A percentile compares a stretch with the other conserved stretches of the same genome.
Evolutionary conservation across 2,797 vertebrate species (phyloP).

Genomic region (Hapalemur alaotrensis): DNA sequence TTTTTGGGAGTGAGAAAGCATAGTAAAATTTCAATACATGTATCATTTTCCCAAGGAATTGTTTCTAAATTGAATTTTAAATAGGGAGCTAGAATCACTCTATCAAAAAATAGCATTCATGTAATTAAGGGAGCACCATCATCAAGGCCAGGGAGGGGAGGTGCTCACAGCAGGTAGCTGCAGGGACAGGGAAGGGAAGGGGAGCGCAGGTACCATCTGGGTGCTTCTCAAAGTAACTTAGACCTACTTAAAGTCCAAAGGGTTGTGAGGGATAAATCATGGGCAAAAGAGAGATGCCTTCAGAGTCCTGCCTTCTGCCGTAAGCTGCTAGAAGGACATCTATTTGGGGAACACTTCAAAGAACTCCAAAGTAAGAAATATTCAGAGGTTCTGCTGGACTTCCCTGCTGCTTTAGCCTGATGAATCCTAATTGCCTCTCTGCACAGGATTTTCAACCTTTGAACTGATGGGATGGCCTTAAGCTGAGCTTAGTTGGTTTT

Average conservation of each 20-base stretch:
- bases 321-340: not conserved
- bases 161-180: not conserved
- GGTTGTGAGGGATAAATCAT: not conserved
- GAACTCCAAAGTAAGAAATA: not conserved
- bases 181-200: too few species aligned
- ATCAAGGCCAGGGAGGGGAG: not conserved
- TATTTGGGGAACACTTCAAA: not conserved
- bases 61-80: constrained; percentile 33
- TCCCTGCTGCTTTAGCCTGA: not conserved
- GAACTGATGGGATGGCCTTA: not conserved
- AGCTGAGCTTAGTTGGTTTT: not conserved
- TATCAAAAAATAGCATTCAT: not conserved
- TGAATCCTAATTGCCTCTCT: not conserved
- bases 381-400: not conserved
- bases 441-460: not conserved
- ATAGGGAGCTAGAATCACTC: not conserved
- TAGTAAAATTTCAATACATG: not conserved
- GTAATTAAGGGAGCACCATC: not conserved
- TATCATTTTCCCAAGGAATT: not conserved
- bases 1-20: not conserved
- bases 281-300: not conserved
- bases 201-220: not conserved
- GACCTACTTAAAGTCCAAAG: not conserved
- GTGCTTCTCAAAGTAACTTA: not conserved
- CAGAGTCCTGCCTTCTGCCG: not conserved